phyloP scores from a whole-genome alignment of 1,140 invertebrate species.

The Neelides sp. region DNA sequence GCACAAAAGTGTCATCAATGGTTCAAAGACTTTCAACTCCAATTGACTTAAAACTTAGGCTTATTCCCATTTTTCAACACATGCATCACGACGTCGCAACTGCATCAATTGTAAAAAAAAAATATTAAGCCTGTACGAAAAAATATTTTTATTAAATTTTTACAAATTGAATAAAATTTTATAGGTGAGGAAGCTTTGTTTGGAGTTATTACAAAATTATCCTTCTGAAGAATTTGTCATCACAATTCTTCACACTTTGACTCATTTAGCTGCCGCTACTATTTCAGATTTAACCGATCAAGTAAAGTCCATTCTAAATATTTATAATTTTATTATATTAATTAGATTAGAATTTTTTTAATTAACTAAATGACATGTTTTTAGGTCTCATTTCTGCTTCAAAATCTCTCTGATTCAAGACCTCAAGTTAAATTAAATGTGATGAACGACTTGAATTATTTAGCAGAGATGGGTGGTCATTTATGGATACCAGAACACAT shows the following conservation, averaged over 20 bases:
- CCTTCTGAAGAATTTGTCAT: slow-evolving; percentile 76
- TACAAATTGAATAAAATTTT: slow-evolving; percentile 14
- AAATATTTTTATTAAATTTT: slow-evolving; percentile 32
- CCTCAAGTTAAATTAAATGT: slow-evolving; percentile 58
- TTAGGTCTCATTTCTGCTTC: slow-evolving; percentile 45
- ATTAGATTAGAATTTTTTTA: not conserved
- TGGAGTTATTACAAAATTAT: slow-evolving; percentile 69
- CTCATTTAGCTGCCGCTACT: slow-evolving; percentile 73
- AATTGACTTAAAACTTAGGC: slow-evolving; percentile 74
- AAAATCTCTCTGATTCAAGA: slow-evolving; percentile 50
- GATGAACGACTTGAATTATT: slow-evolving; percentile 55
- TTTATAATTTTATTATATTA: not conserved
- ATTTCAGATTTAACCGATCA: slow-evolving; percentile 80
- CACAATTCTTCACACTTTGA: slow-evolving; percentile 73
- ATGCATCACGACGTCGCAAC: slow-evolving; percentile 85
- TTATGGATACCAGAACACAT: slow-evolving; percentile 63
- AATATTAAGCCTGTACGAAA: slow-evolving; percentile 2
- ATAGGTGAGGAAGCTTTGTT: slow-evolving; percentile 58
- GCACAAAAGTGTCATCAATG: slow-evolving; percentile 88
- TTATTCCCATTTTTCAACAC: slow-evolving; percentile 81
- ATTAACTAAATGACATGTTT: slow-evolving; percentile 11
- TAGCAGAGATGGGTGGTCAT: slow-evolving; percentile 64
- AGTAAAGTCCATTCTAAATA: slow-evolving; percentile 39
- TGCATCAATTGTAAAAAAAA: slow-evolving; percentile 56
- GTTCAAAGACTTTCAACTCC: slow-evolving; percentile 82